Evolutionary conservation across 1,140 invertebrate genomes (phyloP).

Genomic region (Micrasema longulum): DNA sequence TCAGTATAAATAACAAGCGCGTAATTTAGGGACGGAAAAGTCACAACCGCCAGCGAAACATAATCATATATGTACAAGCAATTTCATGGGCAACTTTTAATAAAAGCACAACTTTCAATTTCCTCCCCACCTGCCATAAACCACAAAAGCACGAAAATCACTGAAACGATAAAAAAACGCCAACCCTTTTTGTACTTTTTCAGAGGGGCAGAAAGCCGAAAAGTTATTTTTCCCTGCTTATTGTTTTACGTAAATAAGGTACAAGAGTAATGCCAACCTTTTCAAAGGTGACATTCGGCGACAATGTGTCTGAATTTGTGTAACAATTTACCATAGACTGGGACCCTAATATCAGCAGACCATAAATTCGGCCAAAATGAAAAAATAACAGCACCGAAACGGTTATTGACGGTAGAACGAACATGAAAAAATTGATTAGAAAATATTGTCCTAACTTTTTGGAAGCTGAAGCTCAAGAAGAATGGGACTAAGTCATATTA

Average conservation of each 20-base stretch:
- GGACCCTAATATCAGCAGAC: conserved; percentile 22
- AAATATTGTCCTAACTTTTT: conserved; percentile 41
- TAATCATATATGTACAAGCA: too few relatives aligned
- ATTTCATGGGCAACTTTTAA: too few relatives aligned
- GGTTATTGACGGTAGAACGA: conserved; percentile 21
- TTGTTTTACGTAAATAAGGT: not conserved
- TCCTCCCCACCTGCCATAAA: too few relatives aligned
- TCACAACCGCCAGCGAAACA: too few relatives aligned
- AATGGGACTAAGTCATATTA: conserved; percentile 12
- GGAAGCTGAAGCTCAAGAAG: not conserved
- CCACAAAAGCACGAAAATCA: too few relatives aligned
- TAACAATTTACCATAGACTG: conserved; percentile 4
- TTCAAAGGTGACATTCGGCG: conserved; percentile 3
- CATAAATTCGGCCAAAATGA: conserved; percentile 39
- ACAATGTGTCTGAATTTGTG: conserved; percentile 16
- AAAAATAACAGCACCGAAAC: conserved; percentile 38
- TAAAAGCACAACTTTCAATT: too few relatives aligned
- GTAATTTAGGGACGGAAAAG: too few relatives aligned
- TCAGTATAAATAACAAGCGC: too few relatives aligned
- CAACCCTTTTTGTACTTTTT: too few relatives aligned
- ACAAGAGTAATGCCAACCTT: not conserved
- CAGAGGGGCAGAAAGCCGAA: not conserved
- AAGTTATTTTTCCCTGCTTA: not conserved
- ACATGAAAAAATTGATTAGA: conserved; percentile 40
- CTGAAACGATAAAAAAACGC: too few relatives aligned